Percentiles rank a stretch among this genome's conserved stretches.
Evolutionary conservation across 2,113 vertebrate species (phyloP).

Genomic region (Recurvirostra avosetta): DNA sequence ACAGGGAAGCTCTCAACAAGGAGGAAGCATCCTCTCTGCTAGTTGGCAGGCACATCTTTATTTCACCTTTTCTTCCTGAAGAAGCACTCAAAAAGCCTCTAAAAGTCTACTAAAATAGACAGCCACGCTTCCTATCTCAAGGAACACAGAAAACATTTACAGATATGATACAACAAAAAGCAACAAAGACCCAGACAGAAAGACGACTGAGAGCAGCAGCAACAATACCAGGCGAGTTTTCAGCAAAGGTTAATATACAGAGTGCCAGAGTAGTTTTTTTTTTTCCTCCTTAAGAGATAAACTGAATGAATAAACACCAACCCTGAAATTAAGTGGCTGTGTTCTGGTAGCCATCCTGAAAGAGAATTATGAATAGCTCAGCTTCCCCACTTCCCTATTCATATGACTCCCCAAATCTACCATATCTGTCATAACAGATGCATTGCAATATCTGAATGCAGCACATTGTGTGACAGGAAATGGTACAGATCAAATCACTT

Average conservation of each 20-base stretch:
- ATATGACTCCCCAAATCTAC: not conserved
- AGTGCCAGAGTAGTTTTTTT: not conserved
- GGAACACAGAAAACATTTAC: not conserved
- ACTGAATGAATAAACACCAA: not conserved
- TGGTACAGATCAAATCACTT: slow-evolving; percentile 18
- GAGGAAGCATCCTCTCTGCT: not conserved
- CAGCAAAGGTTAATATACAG: not conserved
- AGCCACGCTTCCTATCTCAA: not conserved
- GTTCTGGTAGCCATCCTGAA: not conserved
- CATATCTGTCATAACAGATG: not conserved
- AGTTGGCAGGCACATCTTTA: not conserved
- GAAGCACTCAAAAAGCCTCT: not conserved
- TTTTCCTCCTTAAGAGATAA: not conserved
- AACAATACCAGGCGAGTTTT: not conserved
- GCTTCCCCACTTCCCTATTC: not conserved
- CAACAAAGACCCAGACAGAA: not conserved
- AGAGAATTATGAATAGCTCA: not conserved
- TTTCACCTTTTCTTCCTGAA: not conserved
- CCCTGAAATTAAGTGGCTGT: not conserved
- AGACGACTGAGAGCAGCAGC: not conserved
- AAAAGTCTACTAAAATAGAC: not conserved
- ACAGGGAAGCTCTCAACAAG: not conserved
- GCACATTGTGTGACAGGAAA: not conserved
- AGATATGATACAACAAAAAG: not conserved
- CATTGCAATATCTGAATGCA: not conserved